A percentile compares a stretch with the other conserved stretches of the same genome.
Evolutionary conservation across 2,888 invertebrate genomes (phyloP).

Genomic region (Lasioglossum zephyrum): DNA sequence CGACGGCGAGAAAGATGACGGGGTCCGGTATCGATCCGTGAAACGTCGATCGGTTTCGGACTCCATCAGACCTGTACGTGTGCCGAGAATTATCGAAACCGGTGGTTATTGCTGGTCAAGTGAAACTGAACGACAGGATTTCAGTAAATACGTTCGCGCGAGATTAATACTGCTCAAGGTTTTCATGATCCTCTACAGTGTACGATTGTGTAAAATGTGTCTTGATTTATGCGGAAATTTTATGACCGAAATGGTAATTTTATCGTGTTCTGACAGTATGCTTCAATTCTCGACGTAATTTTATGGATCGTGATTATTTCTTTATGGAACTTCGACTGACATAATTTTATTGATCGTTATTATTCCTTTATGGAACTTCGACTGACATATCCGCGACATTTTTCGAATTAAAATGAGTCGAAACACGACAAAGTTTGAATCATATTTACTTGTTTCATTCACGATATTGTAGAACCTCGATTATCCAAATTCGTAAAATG

Average conservation of each 20-base stretch:
- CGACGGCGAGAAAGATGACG: slow-evolving; percentile 26
- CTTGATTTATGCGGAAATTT: background rate
- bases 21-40: background rate
- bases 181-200: background rate
- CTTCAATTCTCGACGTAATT: background rate
- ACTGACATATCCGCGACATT: background rate
- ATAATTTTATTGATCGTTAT: background rate
- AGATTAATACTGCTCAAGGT: background rate
- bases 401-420: background rate
- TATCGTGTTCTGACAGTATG: background rate
- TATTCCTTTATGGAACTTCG: too few relatives aligned
- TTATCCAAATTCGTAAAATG: background rate
- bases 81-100: slow-evolving; percentile 29
- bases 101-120: background rate
- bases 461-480: background rate
- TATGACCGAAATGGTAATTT: background rate
- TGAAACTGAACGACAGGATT: background rate
- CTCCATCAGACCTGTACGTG: background rate
- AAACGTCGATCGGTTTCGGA: background rate
- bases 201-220: background rate
- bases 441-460: background rate
- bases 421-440: background rate
- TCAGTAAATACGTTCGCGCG: background rate
- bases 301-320: background rate
- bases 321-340: background rate